These are phyloP conservation scores for Vipera ursinii DNA, from an alignment of 2,797 vertebrate species.

Conservation along the genomic window DNA sequence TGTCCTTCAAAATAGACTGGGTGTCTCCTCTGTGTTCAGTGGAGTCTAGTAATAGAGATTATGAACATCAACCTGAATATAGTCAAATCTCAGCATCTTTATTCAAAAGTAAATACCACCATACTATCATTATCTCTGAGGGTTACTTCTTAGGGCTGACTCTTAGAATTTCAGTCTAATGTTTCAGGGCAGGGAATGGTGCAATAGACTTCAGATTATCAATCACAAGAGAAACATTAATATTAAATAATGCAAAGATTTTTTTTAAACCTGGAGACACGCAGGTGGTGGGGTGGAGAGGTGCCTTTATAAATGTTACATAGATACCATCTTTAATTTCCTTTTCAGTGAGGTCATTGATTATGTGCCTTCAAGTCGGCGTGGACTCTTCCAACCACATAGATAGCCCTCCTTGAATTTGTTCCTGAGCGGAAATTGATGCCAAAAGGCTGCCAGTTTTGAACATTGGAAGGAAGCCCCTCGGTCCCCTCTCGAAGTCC, in stretches of 20 bases:
- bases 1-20: background rate
- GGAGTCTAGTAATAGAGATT: background rate
- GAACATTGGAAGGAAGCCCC: background rate
- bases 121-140: background rate
- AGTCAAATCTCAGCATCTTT: background rate
- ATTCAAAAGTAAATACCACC: background rate
- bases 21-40: background rate
- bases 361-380: background rate
- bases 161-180: background rate
- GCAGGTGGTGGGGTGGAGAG: rapidly evolving
- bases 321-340: background rate
- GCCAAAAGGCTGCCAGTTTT: background rate
- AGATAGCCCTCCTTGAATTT: background rate
- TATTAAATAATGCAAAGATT: background rate
- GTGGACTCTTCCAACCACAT: background rate
- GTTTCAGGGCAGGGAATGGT: background rate
- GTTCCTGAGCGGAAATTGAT: background rate
- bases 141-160: background rate
- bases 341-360: background rate
- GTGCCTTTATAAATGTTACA: background rate
- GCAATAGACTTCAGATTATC: background rate
- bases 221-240: background rate
- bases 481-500: background rate
- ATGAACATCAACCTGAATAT: background rate
- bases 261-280: background rate